phyloP scores from a whole-genome alignment of 2,797 vertebrate species.

The Ceryle rudis region DNA sequence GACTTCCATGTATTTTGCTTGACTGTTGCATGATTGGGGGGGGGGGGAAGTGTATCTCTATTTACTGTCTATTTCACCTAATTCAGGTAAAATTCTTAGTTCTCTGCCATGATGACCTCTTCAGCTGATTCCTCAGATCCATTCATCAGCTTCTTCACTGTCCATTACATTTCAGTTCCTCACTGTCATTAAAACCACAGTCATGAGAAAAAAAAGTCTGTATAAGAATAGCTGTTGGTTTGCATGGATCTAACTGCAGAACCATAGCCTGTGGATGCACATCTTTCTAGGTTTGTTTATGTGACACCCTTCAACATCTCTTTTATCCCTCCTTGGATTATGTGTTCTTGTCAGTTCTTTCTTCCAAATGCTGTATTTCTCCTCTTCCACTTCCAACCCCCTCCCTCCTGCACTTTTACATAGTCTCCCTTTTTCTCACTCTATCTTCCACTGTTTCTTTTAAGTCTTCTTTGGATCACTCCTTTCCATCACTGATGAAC shows the following conservation, averaged over 20 bases:
- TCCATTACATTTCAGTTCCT: neutral
- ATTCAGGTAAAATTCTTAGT: neutral
- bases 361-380: neutral
- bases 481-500: neutral
- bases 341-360: neutral
- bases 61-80: neutral
- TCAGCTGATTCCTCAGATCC: neutral
- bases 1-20: neutral
- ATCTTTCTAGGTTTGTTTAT: neutral
- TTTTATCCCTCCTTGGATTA: neutral
- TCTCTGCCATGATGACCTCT: neutral
- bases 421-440: neutral
- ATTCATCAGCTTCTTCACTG: neutral
- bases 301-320: accelerated
- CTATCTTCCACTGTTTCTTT: neutral
- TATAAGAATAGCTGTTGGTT: neutral
- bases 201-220: neutral
- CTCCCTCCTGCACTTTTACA: neutral
- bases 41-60: accelerated
- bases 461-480: neutral
- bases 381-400: neutral
- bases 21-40: neutral
- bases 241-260: neutral
- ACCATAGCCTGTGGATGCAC: neutral
- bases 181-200: neutral